Conservation (phyloP, 2,797 vertebrate genomes). For the Triplophysa bombifrons region DNA sequence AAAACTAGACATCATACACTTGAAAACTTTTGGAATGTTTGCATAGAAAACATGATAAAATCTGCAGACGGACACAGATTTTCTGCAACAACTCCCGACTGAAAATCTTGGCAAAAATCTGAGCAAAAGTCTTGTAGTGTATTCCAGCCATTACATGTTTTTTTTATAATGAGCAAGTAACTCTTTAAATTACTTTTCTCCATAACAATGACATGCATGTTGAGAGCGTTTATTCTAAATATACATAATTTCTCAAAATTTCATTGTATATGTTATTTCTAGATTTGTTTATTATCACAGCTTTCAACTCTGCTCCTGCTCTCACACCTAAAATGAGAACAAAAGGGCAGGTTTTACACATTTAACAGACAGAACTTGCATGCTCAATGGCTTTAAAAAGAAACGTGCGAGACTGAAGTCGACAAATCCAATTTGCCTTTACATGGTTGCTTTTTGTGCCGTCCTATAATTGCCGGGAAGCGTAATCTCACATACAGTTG, state of each 20-base stretch:
- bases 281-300: conserved; percentile 35
- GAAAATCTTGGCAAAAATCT: too few species aligned
- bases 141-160: background rate
- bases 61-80: too few species aligned
- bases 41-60: too few species aligned
- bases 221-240: background rate
- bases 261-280: background rate
- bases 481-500: background rate
- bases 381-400: conserved; percentile 2
- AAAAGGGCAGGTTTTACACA: conserved; percentile 3
- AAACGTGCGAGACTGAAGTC: conserved; percentile 12
- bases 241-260: background rate
- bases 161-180: background rate
- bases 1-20: too few species aligned
- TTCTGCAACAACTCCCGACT: too few species aligned
- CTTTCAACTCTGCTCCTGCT: background rate
- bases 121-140: too few species aligned
- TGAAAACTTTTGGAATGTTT: too few species aligned
- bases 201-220: too few species aligned
- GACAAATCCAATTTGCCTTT: conserved; percentile 7
- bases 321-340: conserved; percentile 35
- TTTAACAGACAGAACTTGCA: background rate
- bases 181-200: background rate
- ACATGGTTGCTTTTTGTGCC: background rate
- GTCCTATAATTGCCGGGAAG: too few species aligned